Percentiles rank a stretch among this genome's conserved stretches.
These are phyloP conservation scores for Palaemon carinicauda DNA, from an alignment of 1,140 invertebrate genomes.

Conservation along the genomic window DNA sequence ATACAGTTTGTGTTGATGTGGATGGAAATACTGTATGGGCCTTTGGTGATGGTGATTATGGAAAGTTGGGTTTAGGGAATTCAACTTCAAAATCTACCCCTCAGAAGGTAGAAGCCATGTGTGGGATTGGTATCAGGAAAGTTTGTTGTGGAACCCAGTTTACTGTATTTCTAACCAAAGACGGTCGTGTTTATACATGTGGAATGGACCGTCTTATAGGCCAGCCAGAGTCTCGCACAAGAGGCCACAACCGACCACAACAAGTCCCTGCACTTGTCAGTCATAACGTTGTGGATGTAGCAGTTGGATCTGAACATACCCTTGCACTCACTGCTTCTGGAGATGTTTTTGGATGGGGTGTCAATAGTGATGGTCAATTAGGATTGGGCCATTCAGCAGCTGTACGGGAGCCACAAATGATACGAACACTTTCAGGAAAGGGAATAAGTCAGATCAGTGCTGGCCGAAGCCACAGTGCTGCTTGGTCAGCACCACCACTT, in stretches of 20 bases:
- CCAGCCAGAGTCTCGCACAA: conserved; percentile 66
- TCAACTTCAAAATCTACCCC: conserved; percentile 70
- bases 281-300: conserved; percentile 71
- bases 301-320: conserved; percentile 73
- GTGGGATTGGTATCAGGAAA: conserved; percentile 70
- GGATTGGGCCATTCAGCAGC: conserved; percentile 70
- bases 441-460: conserved; percentile 71
- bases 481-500: conserved; percentile 72
- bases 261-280: conserved; percentile 66
- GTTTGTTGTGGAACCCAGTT: conserved; percentile 74
- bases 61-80: conserved; percentile 73
- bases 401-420: conserved; percentile 70
- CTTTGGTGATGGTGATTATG: conserved; percentile 76
- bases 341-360: conserved; percentile 75
- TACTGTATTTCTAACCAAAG: conserved; percentile 72
- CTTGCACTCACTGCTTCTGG: conserved; percentile 70
- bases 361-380: conserved; percentile 73
- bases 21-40: conserved; percentile 73
- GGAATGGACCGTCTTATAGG: conserved; percentile 72
- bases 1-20: conserved; percentile 72
- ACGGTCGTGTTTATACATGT: conserved; percentile 73
- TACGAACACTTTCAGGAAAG: conserved; percentile 69
- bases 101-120: conserved; percentile 69
- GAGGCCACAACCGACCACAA: conserved; percentile 67
- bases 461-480: conserved; percentile 73